These are phyloP conservation scores for Eospalax fontanierii DNA, from an alignment of 2,797 vertebrate genomes.

Conservation along the genomic window DNA sequence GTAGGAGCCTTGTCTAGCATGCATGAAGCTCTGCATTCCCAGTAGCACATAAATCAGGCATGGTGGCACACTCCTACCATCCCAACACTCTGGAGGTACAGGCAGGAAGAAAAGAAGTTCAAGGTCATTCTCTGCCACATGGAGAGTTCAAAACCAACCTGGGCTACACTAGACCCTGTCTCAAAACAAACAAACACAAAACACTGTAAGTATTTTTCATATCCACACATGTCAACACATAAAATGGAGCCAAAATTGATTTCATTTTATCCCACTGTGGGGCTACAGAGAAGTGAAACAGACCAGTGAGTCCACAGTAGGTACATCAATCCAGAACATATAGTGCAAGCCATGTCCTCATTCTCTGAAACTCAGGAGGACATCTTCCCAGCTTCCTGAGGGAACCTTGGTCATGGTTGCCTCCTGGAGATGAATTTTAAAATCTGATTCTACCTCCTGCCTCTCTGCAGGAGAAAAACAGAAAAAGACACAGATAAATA, in stretches of 20 bases:
- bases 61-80: neutral
- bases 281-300: conserved; percentile 66
- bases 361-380: conserved; percentile 33
- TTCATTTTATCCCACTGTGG: conserved; percentile 49
- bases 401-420: neutral
- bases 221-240: conserved; percentile 49
- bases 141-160: neutral
- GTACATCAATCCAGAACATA: neutral
- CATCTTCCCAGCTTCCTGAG: conserved; percentile 51
- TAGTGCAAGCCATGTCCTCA: neutral
- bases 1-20: neutral
- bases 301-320: conserved; percentile 61
- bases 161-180: neutral
- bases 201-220: conserved; percentile 17
- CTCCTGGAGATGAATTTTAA: conserved; percentile 77
- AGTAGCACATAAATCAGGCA: neutral
- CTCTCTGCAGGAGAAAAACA: conserved; percentile 62
- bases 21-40: neutral
- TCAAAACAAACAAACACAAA: neutral
- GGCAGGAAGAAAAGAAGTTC: too few relatives aligned
- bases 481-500: conserved; percentile 69
- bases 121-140: neutral
- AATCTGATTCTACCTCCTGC: conserved; percentile 72
- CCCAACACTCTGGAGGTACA: neutral
- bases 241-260: conserved; percentile 60